These are phyloP conservation scores for Rhagoletis zephyria DNA, from an alignment of 1,140 invertebrate species.

Conservation along the genomic window DNA sequence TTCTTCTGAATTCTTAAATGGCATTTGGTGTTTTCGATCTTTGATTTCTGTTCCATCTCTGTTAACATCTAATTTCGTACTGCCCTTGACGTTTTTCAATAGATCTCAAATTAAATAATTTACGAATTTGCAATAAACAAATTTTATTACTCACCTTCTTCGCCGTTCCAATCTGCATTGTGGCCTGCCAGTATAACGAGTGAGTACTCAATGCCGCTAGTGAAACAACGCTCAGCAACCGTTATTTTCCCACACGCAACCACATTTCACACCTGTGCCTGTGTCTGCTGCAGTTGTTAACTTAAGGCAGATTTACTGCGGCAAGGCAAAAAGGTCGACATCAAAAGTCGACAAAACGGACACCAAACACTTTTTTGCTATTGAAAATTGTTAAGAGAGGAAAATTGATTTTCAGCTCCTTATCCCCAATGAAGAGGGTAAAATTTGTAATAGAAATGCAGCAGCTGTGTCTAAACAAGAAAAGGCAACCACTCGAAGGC, in stretches of 20 bases:
- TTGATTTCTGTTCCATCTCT: too few species aligned
- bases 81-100: too few species aligned
- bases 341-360: background rate
- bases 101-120: too few species aligned
- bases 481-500: background rate
- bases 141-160: background rate
- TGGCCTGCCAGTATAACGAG: background rate
- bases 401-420: background rate
- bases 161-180: background rate
- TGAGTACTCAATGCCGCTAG: background rate
- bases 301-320: background rate
- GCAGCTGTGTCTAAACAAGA: background rate
- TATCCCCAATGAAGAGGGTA: slow-evolving; percentile 28
- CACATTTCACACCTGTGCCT: background rate
- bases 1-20: too few species aligned
- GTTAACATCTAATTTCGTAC: too few species aligned
- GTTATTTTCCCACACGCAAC: background rate
- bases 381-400: background rate
- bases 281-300: background rate
- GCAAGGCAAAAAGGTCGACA: background rate
- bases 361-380: background rate
- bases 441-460: slow-evolving; percentile 3
- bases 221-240: background rate
- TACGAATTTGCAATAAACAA: background rate
- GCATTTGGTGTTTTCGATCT: too few species aligned